phyloP scores from a whole-genome alignment of 2,888 invertebrate species.

The Scaptomyza parva region DNA sequence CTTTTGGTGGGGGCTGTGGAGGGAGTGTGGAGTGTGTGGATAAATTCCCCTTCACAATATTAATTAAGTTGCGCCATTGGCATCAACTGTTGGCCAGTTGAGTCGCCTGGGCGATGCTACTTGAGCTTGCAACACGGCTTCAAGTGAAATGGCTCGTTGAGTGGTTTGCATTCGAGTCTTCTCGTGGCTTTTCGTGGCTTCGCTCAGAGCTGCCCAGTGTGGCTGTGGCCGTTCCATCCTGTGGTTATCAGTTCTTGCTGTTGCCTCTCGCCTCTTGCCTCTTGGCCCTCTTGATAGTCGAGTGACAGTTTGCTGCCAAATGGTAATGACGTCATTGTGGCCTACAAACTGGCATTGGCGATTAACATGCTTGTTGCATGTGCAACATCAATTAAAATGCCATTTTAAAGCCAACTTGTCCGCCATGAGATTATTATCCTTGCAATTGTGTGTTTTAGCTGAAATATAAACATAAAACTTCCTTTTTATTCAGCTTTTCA shows the following conservation, averaged over 20 bases:
- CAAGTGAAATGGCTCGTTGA: slow-evolving; percentile 55
- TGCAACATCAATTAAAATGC: slow-evolving; percentile 28
- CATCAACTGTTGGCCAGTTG: slow-evolving; percentile 21
- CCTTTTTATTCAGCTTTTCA: too few relatives aligned
- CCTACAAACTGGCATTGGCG: slow-evolving; percentile 26
- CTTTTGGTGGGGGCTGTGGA: slow-evolving; percentile 1
- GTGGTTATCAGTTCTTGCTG: slow-evolving; percentile 18
- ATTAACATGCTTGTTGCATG: slow-evolving; percentile 47
- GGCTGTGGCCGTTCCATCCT: slow-evolving; percentile 10
- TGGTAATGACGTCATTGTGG: slow-evolving; percentile 76
- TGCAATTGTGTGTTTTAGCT: too few relatives aligned
- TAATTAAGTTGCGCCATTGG: slow-evolving; percentile 72
- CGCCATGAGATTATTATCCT: too few relatives aligned
- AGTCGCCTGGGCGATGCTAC: slow-evolving; percentile 25
- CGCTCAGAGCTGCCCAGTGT: slow-evolving; percentile 1
- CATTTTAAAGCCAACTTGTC: slow-evolving; percentile 27
- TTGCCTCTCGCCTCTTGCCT: too few relatives aligned
- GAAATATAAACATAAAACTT: too few relatives aligned
- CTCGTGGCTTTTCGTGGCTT: slow-evolving; percentile 40
- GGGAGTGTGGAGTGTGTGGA: neutral
- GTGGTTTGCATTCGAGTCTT: slow-evolving; percentile 39
- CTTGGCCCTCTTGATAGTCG: slow-evolving; percentile 32
- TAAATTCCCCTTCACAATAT: slow-evolving; percentile 41
- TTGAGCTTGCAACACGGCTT: slow-evolving; percentile 45
- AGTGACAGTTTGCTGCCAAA: slow-evolving; percentile 67